Conservation (phyloP, 2,797 vertebrate genomes). For the Karalla daura region DNA sequence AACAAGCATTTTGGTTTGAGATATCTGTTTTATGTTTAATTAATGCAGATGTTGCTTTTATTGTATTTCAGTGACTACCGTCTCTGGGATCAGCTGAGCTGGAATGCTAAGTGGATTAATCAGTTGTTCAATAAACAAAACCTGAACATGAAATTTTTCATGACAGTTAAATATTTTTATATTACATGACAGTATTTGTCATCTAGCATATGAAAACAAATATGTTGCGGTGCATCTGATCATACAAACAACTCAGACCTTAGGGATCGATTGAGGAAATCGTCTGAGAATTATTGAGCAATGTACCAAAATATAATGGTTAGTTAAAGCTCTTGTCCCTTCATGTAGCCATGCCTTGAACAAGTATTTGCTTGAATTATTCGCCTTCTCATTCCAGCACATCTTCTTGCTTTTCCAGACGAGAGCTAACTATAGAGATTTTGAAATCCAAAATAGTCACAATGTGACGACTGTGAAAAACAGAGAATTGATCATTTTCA, state of each 20-base stretch:
- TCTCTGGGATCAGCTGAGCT: not conserved
- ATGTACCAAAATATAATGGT: too few relatives aligned
- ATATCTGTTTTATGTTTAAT: not conserved
- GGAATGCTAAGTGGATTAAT: not conserved
- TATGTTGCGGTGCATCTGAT: too few relatives aligned
- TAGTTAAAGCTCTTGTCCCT: not conserved
- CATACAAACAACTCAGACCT: too few relatives aligned
- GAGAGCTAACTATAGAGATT: not conserved
- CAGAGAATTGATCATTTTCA: not conserved
- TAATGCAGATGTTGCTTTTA: not conserved
- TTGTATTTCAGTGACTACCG: not conserved
- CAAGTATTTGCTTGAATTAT: too few relatives aligned
- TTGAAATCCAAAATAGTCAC: conserved; percentile 28
- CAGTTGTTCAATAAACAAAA: too few relatives aligned
- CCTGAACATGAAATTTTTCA: too few relatives aligned
- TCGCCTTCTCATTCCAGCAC: not conserved
- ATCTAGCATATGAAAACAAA: too few relatives aligned
- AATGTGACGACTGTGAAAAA: conserved; percentile 8
- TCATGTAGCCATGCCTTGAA: not conserved
- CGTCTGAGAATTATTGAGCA: too few relatives aligned
- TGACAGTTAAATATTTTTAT: too few relatives aligned
- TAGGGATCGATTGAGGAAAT: too few relatives aligned
- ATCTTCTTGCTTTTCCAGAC: not conserved
- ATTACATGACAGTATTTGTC: too few relatives aligned
- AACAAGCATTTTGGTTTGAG: not conserved